Conservation (phyloP, 2,797 vertebrate genomes). For the Lepus oiostolus region DNA sequence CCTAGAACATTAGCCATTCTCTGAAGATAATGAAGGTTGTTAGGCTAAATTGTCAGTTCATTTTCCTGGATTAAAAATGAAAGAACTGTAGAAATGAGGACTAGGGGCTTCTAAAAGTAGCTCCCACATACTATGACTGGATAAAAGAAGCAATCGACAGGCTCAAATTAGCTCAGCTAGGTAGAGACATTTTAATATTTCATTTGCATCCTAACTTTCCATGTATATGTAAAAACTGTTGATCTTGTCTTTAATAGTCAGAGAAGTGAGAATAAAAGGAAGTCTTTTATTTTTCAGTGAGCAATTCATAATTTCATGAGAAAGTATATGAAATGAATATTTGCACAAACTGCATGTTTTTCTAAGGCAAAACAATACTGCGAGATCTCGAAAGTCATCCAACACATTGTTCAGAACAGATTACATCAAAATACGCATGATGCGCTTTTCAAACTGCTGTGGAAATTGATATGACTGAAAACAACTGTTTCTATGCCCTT, state of each 20-base stretch:
- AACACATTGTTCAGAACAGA: conserved; percentile 41
- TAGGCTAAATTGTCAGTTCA: conserved; percentile 27
- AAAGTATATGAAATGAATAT: conserved; percentile 66
- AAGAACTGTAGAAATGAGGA: conserved; percentile 41
- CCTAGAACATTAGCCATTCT: conserved; percentile 21
- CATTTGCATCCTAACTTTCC: not conserved
- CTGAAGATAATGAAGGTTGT: not conserved
- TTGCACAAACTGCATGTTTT: conserved; percentile 62
- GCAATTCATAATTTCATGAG: conserved; percentile 73
- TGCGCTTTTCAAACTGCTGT: conserved; percentile 67
- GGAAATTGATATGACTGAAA: conserved; percentile 63
- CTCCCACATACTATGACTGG: not conserved
- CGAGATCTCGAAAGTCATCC: conserved; percentile 62
- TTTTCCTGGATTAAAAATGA: conserved; percentile 60
- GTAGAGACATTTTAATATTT: conserved; percentile 67
- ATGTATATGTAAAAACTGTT: not conserved
- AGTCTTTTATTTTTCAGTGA: conserved; percentile 67
- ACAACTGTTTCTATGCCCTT: conserved; percentile 34
- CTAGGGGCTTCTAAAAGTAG: conserved; percentile 9
- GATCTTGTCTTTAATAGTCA: conserved; percentile 34
- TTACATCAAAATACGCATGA: conserved; percentile 48
- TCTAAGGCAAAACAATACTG: not conserved
- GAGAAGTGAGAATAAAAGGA: not conserved
- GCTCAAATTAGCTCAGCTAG: conserved; percentile 62
- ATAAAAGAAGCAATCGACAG: conserved; percentile 30